Evolutionary conservation across 2,113 vertebrate species (phyloP), one percentile per base, ranked within the genome.

Genomic region (Lycocorax pyrrhopterus): DNA sequence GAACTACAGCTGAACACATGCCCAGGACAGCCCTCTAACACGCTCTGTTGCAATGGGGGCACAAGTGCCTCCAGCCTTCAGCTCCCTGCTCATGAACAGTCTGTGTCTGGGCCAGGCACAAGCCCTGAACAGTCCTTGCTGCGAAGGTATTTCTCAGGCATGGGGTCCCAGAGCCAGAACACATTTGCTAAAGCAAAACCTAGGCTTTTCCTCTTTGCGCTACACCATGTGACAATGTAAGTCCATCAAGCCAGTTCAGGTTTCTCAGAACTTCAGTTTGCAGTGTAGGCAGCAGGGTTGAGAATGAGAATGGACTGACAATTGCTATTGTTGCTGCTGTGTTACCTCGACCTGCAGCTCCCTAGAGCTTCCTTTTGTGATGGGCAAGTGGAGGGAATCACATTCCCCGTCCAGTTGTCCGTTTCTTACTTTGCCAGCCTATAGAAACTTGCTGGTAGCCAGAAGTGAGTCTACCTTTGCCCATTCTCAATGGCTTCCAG

Each of bases 11-110:
- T 47, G 84, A 67, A 62, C 43, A 8, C 41, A 2, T 2, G 10
- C 6, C 12, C 0, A 0, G 7, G 55, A 4, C 51, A 67, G 51
- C 18, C 27, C n/a, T 60, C 39, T 73, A 13, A 35, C 8, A 12
- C 30, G 43, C 2, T 16, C 43, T 19, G 2, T 8, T 63, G 23
- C 44, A 59, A 51, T 11, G 33, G 29, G 33, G 16, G 62, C 46
- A 37, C 12, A 37, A 67, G 23, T 7, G 4, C 6, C 13, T 58
- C 22, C 63, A 69, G n/a, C 18, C 22, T n/a, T 35, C 18, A 60
- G 11, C 5, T 76, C 43, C 25, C 39, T 71, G 19, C 0, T 5
- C 7, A 3, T 4, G 18, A 25, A 5, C 7, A 13, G 7, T 3
- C 7, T 47, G 33, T 37, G 20, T 23, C 69, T 66, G 25, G 27